Evolutionary conservation across 2,113 vertebrate species (phyloP), one percentile per base, ranked within the genome.

Genomic region (Poeciliopsis retropinna): DNA sequence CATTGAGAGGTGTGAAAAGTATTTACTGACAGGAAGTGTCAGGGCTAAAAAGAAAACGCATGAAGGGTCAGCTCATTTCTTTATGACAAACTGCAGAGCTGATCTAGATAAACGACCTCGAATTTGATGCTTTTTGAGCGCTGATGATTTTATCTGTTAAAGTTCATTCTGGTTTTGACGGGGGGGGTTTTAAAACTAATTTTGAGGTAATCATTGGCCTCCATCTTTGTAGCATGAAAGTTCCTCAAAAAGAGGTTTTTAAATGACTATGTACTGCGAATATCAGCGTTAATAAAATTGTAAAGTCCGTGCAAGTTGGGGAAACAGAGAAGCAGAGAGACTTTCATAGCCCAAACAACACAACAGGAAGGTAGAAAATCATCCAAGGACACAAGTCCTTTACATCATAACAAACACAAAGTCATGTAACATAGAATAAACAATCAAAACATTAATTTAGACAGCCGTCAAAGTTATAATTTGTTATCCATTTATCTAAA

Each of bases 1-100:
- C 32, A 51, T 6, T 63, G 22, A 19, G 72, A 72, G 29, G 67
- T 14, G 39, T 79, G 73, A 37, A 69, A 70, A 0, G 30, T 1
- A 14, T 67, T 39, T 44, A n/a, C 60, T 13, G 27, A 65, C 44
- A 81, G 80, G 63, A 84, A 82, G 78, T 77, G 41, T 32, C 19
- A 60, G n/a, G 22, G 10, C 32, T 28, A 60, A 17, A 47, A 17
- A 29, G 7, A 61, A 47, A 47, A 47, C 41, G 1, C 37, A 54
- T 4, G 14, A 27, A 60, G 30, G 25, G 69, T 70, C 31, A 60
- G 25, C 9, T 9, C 6, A 17, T n/a, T 60, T 60, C 25, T 13
- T 9, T 5, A 8, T 11, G 28, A 8, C 22, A 57, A 57, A 17
- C 51, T 57, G 25, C 44, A 47, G 17, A 5, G 44, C 17, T 19